Conservation (phyloP, 2,888 invertebrate genomes). For the Celastrina argiolus region DNA sequence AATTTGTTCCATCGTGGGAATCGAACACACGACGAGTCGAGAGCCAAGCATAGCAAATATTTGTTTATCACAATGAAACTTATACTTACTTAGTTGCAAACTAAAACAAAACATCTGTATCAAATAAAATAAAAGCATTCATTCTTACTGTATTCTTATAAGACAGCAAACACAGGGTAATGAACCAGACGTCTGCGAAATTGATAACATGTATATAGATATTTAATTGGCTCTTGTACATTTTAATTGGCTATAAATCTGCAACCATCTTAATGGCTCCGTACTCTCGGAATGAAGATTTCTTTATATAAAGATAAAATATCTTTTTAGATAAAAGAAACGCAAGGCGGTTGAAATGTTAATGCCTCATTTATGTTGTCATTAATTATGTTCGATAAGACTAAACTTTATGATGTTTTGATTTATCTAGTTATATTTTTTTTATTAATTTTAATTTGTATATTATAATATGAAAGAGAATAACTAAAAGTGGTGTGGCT, state of each 20-base stretch:
- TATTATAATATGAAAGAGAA: too few relatives aligned
- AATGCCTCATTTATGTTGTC: slow-evolving; percentile 33
- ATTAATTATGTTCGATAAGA: slow-evolving; percentile 27
- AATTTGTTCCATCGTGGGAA: too few relatives aligned
- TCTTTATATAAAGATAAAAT: slow-evolving; percentile 34
- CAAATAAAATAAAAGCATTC: too few relatives aligned
- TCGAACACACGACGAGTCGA: too few relatives aligned
- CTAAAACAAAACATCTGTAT: too few relatives aligned
- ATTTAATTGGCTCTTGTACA: slow-evolving; percentile 69
- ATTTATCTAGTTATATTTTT: slow-evolving; percentile 1
- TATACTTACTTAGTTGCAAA: too few relatives aligned
- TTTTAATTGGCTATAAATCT: slow-evolving; percentile 72
- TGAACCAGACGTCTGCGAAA: slow-evolving; percentile 29
- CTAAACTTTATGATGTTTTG: slow-evolving; percentile 15
- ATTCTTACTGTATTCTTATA: neutral
- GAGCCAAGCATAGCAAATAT: too few relatives aligned
- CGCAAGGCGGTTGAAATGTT: slow-evolving; percentile 31
- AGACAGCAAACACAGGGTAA: neutral
- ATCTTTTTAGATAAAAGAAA: slow-evolving; percentile 31
- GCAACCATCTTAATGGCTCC: slow-evolving; percentile 51
- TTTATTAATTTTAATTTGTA: neutral
- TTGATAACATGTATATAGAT: slow-evolving; percentile 37
- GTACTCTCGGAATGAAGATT: slow-evolving; percentile 47
- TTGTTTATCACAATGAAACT: too few relatives aligned
- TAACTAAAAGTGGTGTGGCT: too few relatives aligned